phyloP scores from a whole-genome alignment of 2,888 invertebrate species.

The Nemotelus nigrinus region DNA sequence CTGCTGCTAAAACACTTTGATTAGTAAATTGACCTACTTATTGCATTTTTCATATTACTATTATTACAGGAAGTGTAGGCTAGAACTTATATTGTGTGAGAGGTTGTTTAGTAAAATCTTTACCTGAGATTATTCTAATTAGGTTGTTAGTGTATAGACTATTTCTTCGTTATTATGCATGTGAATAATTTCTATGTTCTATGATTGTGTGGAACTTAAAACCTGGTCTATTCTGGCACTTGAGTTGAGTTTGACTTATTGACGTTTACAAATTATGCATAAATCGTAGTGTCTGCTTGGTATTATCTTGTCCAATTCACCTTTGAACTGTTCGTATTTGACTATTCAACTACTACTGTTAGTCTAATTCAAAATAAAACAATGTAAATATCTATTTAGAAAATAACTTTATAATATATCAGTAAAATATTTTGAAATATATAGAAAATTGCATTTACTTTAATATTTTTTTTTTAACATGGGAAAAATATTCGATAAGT shows the following conservation, averaged over 20 bases:
- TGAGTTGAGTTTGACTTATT: constrained; percentile 7
- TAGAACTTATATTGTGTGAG: constrained; percentile 19
- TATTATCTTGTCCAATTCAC: constrained; percentile 29
- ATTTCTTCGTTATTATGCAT: background rate
- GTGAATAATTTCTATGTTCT: constrained; percentile 2
- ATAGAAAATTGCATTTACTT: constrained; percentile 3
- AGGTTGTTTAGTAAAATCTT: constrained; percentile 3
- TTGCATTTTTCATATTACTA: background rate
- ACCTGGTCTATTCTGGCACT: constrained; percentile 37
- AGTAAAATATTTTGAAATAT: constrained; percentile 34
- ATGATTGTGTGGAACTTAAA: constrained; percentile 21
- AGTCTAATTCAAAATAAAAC: constrained; percentile 13
- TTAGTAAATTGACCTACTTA: constrained; percentile 3
- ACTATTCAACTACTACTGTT: constrained; percentile 30
- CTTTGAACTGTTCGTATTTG: constrained; percentile 24
- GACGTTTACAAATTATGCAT: background rate
- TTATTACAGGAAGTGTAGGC: background rate
- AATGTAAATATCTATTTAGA: constrained; percentile 21
- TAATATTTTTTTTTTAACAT: constrained; percentile 2
- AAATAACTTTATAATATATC: constrained; percentile 30
- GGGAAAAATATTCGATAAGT: constrained; percentile 37
- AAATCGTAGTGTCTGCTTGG: background rate
- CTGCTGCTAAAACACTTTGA: background rate
- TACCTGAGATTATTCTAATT: constrained; percentile 31
- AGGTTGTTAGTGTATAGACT: constrained; percentile 1